Evolutionary conservation across 2,797 vertebrate genomes (phyloP).

Genomic region (Lateolabrax maculatus): DNA sequence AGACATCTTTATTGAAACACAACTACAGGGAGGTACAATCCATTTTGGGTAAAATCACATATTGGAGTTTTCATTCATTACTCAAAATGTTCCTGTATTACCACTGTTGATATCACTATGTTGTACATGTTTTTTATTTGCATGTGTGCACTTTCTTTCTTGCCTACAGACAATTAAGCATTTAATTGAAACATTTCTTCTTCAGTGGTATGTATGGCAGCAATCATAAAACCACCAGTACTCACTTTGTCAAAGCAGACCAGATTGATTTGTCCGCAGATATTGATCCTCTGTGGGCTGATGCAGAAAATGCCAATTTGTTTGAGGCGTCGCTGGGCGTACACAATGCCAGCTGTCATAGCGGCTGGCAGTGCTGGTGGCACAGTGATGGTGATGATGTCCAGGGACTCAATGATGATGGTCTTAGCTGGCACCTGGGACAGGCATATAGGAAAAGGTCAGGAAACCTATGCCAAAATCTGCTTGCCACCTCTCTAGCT

Average conservation of each 20-base stretch:
- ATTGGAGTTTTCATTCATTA: neutral
- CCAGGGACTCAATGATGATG: conserved; percentile 95
- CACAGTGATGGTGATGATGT: conserved; percentile 99
- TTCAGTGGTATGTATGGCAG: neutral
- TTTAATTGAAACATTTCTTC: neutral
- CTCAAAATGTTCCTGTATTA: neutral
- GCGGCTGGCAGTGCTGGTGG: conserved; percentile 97
- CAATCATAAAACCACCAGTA: neutral
- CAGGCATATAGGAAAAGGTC: neutral
- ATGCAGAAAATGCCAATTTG: conserved; percentile 96
- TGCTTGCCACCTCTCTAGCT: neutral
- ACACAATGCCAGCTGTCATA: conserved; percentile 97
- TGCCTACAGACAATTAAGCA: neutral
- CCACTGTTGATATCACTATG: neutral
- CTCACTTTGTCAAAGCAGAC: conserved; percentile 98
- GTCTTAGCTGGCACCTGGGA: conserved; percentile 87
- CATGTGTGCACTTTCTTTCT: neutral
- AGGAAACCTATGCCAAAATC: neutral
- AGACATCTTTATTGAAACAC: neutral
- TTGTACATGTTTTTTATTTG: neutral
- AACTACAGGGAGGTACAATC: neutral
- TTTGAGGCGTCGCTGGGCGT: conserved; percentile 95
- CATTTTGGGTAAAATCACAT: neutral
- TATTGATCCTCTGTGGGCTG: conserved; percentile 98
- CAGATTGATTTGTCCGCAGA: conserved; percentile 97